phyloP scores from a whole-genome alignment of 1,140 invertebrate species.

The Berghia stephanieae region DNA sequence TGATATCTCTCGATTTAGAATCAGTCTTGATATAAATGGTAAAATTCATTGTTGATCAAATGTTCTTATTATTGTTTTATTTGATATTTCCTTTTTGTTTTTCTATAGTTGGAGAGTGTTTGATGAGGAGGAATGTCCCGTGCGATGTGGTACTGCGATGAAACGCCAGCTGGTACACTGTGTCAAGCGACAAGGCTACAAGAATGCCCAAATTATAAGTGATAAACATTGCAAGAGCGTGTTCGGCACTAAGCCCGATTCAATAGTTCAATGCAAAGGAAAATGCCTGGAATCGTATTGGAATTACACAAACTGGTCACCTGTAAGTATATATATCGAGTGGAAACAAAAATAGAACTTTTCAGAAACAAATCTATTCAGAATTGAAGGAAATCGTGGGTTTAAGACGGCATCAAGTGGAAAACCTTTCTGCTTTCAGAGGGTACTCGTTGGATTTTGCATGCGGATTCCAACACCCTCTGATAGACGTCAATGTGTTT shows the following conservation, averaged over 20 bases:
- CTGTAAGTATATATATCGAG: too few relatives aligned
- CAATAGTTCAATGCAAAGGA: conserved; percentile 73
- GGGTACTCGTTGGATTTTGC: too few relatives aligned
- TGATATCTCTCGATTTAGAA: too few relatives aligned
- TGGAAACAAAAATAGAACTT: too few relatives aligned
- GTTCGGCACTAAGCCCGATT: conserved; percentile 68
- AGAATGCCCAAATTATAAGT: conserved; percentile 39
- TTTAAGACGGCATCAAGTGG: too few relatives aligned
- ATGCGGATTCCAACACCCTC: too few relatives aligned
- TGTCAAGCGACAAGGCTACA: conserved; percentile 63
- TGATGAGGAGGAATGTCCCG: conserved; percentile 67
- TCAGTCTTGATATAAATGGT: background rate
- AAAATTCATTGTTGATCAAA: background rate
- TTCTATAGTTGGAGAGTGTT: conserved; percentile 71
- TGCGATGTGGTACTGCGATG: conserved; percentile 57
- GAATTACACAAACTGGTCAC: conserved; percentile 78
- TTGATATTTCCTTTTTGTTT: background rate
- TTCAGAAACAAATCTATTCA: too few relatives aligned
- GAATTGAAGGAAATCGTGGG: too few relatives aligned
- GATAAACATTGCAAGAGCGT: conserved; percentile 69
- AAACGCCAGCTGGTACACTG: conserved; percentile 68
- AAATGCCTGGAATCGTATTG: conserved; percentile 76
- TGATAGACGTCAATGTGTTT: too few relatives aligned
- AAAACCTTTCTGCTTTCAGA: too few relatives aligned
- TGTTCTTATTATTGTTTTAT: background rate